phyloP scores from a whole-genome alignment of 2,113 vertebrate species.

The Vombatus ursinus region DNA sequence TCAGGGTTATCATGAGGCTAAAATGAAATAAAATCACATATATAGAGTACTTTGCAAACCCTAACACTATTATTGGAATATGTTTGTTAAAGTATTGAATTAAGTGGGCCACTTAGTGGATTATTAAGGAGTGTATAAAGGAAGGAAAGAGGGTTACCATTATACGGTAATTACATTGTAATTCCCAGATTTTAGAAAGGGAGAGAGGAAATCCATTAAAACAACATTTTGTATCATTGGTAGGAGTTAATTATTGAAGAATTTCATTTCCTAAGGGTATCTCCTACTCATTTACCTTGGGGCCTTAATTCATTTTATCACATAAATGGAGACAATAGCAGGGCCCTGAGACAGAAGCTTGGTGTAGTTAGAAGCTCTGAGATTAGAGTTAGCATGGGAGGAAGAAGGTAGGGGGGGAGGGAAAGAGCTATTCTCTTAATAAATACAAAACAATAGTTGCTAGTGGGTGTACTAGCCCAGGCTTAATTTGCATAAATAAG shows the following conservation, averaged over 20 bases:
- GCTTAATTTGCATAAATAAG: conserved; percentile 23
- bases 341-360: neutral
- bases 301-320: conserved; percentile 4
- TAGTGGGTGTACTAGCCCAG: neutral
- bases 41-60: no score
- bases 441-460: neutral
- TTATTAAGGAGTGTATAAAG: neutral
- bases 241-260: conserved; percentile 74
- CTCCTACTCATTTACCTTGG: conserved; percentile 43
- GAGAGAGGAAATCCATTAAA: conserved; percentile 62
- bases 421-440: neutral
- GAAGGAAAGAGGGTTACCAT: neutral
- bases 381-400: neutral
- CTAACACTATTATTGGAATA: no score
- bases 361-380: neutral
- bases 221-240: conserved; percentile 60
- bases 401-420: neutral
- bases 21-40: no score
- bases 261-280: conserved; percentile 57
- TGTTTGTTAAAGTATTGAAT: neutral
- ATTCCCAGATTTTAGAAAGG: conserved; percentile 66
- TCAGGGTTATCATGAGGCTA: no score
- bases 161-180: conserved; percentile 62
- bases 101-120: neutral
- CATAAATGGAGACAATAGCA: conserved; percentile 3